phyloP scores from a whole-genome alignment of 2,888 invertebrate species.

The Argynnis bischoffii region DNA sequence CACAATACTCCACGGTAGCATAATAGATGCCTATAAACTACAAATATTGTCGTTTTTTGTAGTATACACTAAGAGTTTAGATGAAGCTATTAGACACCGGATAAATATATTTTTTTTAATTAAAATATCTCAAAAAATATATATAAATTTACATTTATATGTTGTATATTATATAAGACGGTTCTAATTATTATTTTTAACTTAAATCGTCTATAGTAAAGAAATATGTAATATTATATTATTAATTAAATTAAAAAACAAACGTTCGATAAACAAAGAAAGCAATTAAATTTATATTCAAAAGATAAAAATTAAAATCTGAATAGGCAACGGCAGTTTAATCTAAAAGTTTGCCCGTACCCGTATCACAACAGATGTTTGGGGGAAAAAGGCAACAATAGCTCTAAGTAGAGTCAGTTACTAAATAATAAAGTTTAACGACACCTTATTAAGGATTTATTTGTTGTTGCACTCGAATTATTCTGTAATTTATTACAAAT shows the following conservation, averaged over 20 bases:
- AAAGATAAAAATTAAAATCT: not conserved
- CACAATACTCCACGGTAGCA: constrained; percentile 55
- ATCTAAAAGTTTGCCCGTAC: constrained; percentile 53
- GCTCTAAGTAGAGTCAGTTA: constrained; percentile 67
- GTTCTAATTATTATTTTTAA: no score
- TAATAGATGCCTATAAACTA: constrained; percentile 54
- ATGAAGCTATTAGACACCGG: constrained; percentile 40
- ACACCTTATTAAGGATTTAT: constrained; percentile 79
- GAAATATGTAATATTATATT: no score
- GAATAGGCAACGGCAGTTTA: constrained; percentile 34
- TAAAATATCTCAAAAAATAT: no score
- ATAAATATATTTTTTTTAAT: not conserved
- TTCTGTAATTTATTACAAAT: constrained; percentile 80
- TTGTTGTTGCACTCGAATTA: constrained; percentile 72
- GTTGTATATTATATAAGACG: no score
- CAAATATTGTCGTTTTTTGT: constrained; percentile 50
- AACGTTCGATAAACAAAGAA: not conserved
- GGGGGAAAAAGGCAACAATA: constrained; percentile 68
- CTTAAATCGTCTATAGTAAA: no score
- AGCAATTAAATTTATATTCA: not conserved
- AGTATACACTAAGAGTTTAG: constrained; percentile 48
- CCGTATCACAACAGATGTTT: constrained; percentile 65
- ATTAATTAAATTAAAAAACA: no score
- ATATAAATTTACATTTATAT: no score
- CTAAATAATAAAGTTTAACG: constrained; percentile 53